Conservation (phyloP, 2,888 invertebrate genomes). For the Nephrotoma guestfalica region DNA sequence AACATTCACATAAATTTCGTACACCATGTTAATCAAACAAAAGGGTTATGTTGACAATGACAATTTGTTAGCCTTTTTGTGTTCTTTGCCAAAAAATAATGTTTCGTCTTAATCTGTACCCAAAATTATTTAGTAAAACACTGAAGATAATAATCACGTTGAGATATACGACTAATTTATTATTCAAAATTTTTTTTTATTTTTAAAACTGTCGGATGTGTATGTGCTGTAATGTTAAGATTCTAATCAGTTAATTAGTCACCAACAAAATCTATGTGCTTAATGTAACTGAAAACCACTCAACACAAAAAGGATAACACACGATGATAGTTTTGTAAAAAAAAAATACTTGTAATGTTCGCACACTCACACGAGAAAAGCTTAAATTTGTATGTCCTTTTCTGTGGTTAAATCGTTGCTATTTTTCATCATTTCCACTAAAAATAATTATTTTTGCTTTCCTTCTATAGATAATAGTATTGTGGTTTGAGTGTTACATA, state of each 20-base stretch:
- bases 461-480: neutral
- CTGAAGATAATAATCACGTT: neutral
- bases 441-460: neutral
- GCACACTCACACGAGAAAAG: neutral
- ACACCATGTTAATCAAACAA: neutral
- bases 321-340: neutral
- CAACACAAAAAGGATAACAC: neutral
- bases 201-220: neutral
- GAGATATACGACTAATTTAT: neutral
- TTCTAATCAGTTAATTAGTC: neutral
- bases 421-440: neutral
- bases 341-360: neutral
- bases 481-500: neutral
- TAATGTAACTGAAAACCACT: neutral
- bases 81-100: neutral
- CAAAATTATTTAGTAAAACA: neutral
- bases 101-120: neutral
- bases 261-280: neutral
- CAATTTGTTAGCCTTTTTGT: neutral
- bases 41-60: neutral
- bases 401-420: neutral
- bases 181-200: neutral
- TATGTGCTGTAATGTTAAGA: neutral
- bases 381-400: neutral
- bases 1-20: neutral